These are phyloP conservation scores for Ridgeia piscesae DNA, from an alignment of 1,140 invertebrate genomes.

Conservation along the genomic window DNA sequence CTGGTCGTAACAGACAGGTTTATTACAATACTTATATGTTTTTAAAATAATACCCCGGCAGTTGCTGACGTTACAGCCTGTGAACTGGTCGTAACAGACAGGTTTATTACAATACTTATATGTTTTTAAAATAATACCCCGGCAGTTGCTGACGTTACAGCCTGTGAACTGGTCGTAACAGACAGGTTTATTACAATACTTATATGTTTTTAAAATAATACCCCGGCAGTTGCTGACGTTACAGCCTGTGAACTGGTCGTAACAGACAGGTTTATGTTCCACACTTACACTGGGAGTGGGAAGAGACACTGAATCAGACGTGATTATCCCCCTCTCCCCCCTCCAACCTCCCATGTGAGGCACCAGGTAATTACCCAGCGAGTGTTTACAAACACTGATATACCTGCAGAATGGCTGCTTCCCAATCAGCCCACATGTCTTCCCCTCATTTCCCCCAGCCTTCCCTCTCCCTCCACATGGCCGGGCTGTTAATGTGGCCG, in stretches of 20 bases:
- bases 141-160: too few relatives aligned
- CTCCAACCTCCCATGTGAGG: neutral
- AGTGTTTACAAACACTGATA: neutral
- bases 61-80: too few relatives aligned
- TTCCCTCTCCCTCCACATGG: neutral
- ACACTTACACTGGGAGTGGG: neutral
- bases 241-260: neutral
- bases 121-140: too few relatives aligned
- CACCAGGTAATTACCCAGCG: neutral
- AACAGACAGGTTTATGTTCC: neutral
- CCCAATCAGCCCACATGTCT: neutral
- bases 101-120: too few relatives aligned
- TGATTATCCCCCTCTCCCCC: neutral
- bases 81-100: too few relatives aligned
- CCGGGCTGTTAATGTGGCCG: neutral
- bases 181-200: too few relatives aligned
- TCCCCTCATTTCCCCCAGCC: neutral
- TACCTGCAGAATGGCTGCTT: neutral
- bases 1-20: too few relatives aligned
- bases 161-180: too few relatives aligned
- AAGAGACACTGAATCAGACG: neutral
- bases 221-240: neutral
- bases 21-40: too few relatives aligned
- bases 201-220: too few relatives aligned
- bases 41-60: too few relatives aligned